Evolutionary conservation across 1,140 invertebrate genomes (phyloP), one percentile per base, ranked within the genome.

Genomic region (Leptestheria dahalacensis): DNA sequence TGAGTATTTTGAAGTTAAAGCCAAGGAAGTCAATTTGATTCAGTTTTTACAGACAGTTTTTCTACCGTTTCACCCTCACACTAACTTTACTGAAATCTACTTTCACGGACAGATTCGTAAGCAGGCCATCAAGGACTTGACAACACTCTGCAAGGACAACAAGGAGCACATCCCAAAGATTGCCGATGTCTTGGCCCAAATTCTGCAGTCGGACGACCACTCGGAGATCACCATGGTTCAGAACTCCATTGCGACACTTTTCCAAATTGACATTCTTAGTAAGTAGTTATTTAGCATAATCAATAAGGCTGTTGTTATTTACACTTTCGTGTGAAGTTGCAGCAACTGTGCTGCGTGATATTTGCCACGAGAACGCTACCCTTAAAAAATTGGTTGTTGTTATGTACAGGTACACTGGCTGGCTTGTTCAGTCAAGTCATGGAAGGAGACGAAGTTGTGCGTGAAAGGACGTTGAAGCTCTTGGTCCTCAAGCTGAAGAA

Each of bases 61-160:
- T n/a, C n/a, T n/a, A n/a, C n/a, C n/a, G n/a, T n/a, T n/a, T n/a
- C n/a, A n/a, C n/a, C n/a, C n/a, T n/a, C n/a, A n/a, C n/a, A n/a
- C n/a, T n/a, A n/a, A n/a, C n/a, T n/a, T n/a, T n/a, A n/a, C n/a
- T n/a, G n/a, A n/a, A n/a, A n/a, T n/a, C n/a, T n/a, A n/a, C n/a
- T n/a, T n/a, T n/a, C n/a, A n/a, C n/a, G n/a, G n/a, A 59, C 66
- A 94, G 89, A 95, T 95, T 66, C 77, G 92, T 23, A 94, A 94
- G 68, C 91, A 94, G 78, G 92, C 90, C 6, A 95, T 97, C 62
- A 95, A 93, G 77, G 88, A 93, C 71, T 75, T 97, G 57, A 89
- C 91, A 26, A 77, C 76, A 23, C 75, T 97, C 54, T 95, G 91
- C 67, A 90, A 90, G 70, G 86, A 86, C 64, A 83, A 82, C 59